Evolutionary conservation across 2,113 vertebrate genomes (phyloP).

Genomic region (Andinoacara biseriatus): DNA sequence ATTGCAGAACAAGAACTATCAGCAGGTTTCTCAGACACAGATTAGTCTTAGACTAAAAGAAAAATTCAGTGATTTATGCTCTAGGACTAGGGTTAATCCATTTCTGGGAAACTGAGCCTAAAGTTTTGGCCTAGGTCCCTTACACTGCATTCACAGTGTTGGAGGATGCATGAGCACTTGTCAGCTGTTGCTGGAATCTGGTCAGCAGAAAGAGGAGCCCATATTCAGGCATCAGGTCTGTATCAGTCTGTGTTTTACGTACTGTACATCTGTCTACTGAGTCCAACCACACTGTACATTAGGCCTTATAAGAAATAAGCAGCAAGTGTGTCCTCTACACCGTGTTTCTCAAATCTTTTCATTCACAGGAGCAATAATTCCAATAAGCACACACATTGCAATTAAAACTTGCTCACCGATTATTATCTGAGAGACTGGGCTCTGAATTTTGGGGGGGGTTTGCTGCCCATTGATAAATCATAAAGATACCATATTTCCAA

Average conservation of each 20-base stretch:
- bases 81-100: not conserved
- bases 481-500: not conserved
- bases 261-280: too few species aligned
- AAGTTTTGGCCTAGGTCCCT: not conserved
- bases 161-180: not conserved
- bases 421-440: not conserved
- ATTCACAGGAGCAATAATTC: too few species aligned
- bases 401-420: not conserved
- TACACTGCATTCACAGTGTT: not conserved
- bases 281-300: too few species aligned
- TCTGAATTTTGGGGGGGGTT: not conserved
- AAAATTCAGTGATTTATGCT: not conserved
- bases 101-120: not conserved
- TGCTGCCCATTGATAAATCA: not conserved
- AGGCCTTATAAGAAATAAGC: too few species aligned
- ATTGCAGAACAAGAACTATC: not conserved
- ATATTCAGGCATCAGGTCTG: not conserved
- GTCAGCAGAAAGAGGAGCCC: not conserved
- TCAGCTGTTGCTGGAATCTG: not conserved
- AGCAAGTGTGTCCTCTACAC: too few species aligned
- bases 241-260: too few species aligned
- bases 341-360: too few species aligned
- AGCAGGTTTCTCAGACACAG: not conserved
- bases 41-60: not conserved
- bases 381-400: not conserved